Conservation (phyloP, 2,888 invertebrate genomes). For the Doris montereyensis region DNA sequence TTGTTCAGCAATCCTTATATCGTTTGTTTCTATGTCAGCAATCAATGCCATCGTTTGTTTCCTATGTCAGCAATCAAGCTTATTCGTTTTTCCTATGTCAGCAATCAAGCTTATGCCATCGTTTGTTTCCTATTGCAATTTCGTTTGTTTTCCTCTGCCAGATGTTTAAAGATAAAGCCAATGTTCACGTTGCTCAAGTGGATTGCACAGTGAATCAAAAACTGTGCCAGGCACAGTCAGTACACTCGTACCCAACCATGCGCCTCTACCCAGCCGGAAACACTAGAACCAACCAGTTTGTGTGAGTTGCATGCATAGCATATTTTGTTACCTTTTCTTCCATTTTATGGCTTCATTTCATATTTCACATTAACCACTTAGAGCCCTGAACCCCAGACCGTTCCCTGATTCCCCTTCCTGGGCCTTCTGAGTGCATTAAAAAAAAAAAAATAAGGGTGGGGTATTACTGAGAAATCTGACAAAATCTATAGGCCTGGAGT, state of each 20-base stretch:
- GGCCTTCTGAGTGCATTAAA: too few relatives aligned
- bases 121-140: not conserved
- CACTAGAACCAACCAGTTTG: constrained; percentile 46
- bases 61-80: not conserved
- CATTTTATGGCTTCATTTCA: too few relatives aligned
- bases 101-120: not conserved
- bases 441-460: too few relatives aligned
- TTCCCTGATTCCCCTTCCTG: too few relatives aligned
- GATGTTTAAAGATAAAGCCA: constrained; percentile 74
- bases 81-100: not conserved
- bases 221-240: constrained; percentile 77
- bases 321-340: too few relatives aligned
- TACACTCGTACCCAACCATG: constrained; percentile 81
- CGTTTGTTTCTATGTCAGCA: not conserved
- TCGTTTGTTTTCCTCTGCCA: constrained; percentile 55
- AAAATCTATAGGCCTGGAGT: too few relatives aligned
- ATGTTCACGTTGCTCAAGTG: constrained; percentile 79
- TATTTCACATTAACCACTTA: too few relatives aligned
- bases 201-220: constrained; percentile 79
- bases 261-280: constrained; percentile 79
- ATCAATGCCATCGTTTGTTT: not conserved
- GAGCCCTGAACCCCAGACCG: too few relatives aligned
- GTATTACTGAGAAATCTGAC: too few relatives aligned
- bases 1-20: not conserved
- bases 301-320: too few relatives aligned